Conservation (phyloP, 2,888 invertebrate species). For the Hydriomena furcata region DNA sequence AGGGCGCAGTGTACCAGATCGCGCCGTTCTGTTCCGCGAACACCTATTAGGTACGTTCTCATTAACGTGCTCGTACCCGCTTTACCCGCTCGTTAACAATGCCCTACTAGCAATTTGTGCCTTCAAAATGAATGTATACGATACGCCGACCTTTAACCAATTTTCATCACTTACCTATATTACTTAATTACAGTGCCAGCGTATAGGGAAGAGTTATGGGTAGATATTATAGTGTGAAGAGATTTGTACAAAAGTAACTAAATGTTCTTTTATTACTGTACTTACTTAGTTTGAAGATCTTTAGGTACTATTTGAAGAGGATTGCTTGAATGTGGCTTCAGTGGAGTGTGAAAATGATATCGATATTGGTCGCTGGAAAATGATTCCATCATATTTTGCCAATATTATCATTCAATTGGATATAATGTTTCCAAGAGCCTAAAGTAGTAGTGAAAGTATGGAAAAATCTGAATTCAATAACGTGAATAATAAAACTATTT, state of each 20-base stretch:
- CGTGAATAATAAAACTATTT: no score
- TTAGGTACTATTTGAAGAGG: constrained; percentile 16
- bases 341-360: constrained; percentile 20
- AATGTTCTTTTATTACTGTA: background rate
- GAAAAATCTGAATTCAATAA: no score
- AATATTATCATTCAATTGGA: constrained; percentile 9
- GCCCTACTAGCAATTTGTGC: constrained; percentile 59
- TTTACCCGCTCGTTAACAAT: constrained; percentile 67
- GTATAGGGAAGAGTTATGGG: constrained; percentile 18
- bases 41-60: constrained; percentile 67
- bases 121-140: constrained; percentile 60
- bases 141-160: constrained; percentile 41
- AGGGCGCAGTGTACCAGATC: constrained; percentile 50
- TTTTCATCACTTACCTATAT: constrained; percentile 36
- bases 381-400: constrained; percentile 18
- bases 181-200: constrained; percentile 27
- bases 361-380: constrained; percentile 14
- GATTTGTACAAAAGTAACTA: constrained; percentile 2
- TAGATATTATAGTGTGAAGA: constrained; percentile 25
- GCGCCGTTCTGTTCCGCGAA: constrained; percentile 49
- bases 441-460: background rate
- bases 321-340: constrained; percentile 22
- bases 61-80: constrained; percentile 63
- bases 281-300: background rate
- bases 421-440: background rate